Evolutionary conservation across 2,888 invertebrate species (phyloP).

Genomic region (Thymelicus acteon): DNA sequence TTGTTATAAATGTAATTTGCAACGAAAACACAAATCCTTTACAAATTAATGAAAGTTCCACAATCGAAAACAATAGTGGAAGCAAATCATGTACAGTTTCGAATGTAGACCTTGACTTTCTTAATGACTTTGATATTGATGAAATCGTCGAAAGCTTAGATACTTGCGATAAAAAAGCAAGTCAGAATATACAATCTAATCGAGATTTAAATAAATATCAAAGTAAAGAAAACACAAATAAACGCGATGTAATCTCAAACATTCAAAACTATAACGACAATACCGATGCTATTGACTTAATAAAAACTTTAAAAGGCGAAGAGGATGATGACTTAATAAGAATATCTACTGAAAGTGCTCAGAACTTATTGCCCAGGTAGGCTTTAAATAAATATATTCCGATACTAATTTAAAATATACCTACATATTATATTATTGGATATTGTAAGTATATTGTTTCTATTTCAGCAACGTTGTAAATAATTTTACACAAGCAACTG

Average conservation of each 20-base stretch:
- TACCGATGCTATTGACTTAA: conserved; percentile 21
- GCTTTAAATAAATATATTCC: neutral
- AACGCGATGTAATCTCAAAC: neutral
- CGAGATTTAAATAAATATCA: conserved; percentile 25
- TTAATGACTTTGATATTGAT: conserved; percentile 70
- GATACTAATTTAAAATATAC: neutral
- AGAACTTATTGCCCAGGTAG: conserved; percentile 20
- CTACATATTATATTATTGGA: neutral
- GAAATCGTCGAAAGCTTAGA: conserved; percentile 65
- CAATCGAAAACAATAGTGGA: conserved; percentile 41
- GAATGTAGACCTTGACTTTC: conserved; percentile 62
- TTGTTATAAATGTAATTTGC: conserved; percentile 59
- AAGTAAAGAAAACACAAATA: conserved; percentile 8
- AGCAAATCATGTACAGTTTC: conserved; percentile 33
- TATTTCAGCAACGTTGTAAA: conserved; percentile 3
- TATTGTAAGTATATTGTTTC: neutral
- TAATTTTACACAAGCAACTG: neutral
- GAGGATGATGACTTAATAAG: conserved; percentile 23
- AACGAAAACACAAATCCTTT: conserved; percentile 41
- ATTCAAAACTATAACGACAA: neutral
- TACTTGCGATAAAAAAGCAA: conserved; percentile 34
- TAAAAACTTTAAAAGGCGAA: conserved; percentile 30
- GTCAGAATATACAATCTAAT: conserved; percentile 12
- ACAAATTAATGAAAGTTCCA: conserved; percentile 31
- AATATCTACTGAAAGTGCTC: conserved; percentile 18